Evolutionary conservation across 2,888 invertebrate genomes (phyloP).

Genomic region (Rutpela maculata): DNA sequence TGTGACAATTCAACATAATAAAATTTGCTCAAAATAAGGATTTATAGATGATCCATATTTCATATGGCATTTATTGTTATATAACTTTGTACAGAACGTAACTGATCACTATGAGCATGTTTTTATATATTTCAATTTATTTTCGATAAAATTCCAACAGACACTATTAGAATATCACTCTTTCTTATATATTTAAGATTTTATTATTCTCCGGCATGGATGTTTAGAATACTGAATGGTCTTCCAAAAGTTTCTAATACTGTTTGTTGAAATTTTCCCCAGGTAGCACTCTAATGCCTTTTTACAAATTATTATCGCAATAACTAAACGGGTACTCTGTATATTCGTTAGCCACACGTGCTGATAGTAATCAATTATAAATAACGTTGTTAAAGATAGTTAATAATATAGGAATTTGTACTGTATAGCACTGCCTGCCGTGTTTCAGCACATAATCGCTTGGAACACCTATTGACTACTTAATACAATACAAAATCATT

Average conservation of each 20-base stretch:
- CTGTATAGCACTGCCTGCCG: slow-evolving; percentile 75
- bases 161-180: slow-evolving; percentile 57
- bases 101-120: slow-evolving; percentile 62
- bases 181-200: slow-evolving; percentile 49
- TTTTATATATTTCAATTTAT: slow-evolving; percentile 45
- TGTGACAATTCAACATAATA: slow-evolving; percentile 45
- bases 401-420: slow-evolving; percentile 66
- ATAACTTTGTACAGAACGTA: slow-evolving; percentile 50
- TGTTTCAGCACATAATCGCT: slow-evolving; percentile 75
- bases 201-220: slow-evolving; percentile 59
- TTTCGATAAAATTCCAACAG: slow-evolving; percentile 55
- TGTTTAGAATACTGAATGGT: slow-evolving; percentile 67
- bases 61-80: slow-evolving; percentile 54
- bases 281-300: slow-evolving; percentile 18
- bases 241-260: slow-evolving; percentile 67
- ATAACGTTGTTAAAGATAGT: slow-evolving; percentile 62
- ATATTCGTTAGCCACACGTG: slow-evolving; percentile 47
- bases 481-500: slow-evolving; percentile 72
- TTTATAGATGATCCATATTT: slow-evolving; percentile 51
- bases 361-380: slow-evolving; percentile 63
- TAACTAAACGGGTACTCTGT: slow-evolving; percentile 27
- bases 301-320: slow-evolving; percentile 34
- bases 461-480: slow-evolving; percentile 75
- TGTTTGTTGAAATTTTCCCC: slow-evolving; percentile 58
- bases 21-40: slow-evolving; percentile 57